These are phyloP conservation scores for Cheilosia vulpina DNA, from an alignment of 2,888 invertebrate genomes.

Conservation along the genomic window DNA sequence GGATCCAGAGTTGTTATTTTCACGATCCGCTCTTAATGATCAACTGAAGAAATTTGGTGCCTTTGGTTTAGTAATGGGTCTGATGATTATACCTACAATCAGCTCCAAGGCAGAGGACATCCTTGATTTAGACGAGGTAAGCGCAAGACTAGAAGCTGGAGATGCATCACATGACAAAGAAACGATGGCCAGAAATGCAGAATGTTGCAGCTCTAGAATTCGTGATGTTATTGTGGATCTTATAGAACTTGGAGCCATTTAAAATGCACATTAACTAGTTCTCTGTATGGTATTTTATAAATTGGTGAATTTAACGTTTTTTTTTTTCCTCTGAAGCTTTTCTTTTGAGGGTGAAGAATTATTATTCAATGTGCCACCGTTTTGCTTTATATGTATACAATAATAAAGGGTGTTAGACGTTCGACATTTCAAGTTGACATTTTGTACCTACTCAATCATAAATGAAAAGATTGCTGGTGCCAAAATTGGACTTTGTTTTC, in stretches of 20 bases:
- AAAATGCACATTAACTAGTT: slow-evolving; percentile 63
- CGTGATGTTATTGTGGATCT: slow-evolving; percentile 79
- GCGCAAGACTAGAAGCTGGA: slow-evolving; percentile 78
- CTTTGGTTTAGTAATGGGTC: slow-evolving; percentile 79
- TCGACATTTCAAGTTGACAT: too few relatives aligned
- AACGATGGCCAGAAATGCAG: neutral
- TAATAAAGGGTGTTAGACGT: too few relatives aligned
- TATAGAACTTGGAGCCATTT: slow-evolving; percentile 77
- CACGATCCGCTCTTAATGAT: slow-evolving; percentile 77
- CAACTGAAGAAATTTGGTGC: slow-evolving; percentile 78
- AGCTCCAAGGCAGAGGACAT: slow-evolving; percentile 79
- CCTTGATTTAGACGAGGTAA: slow-evolving; percentile 79
- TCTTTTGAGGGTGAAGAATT: too few relatives aligned
- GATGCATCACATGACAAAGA: slow-evolving; percentile 40
- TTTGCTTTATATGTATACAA: too few relatives aligned
- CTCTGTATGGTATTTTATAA: neutral
- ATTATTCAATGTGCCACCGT: too few relatives aligned
- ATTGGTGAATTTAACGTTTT: too few relatives aligned
- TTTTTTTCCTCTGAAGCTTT: too few relatives aligned
- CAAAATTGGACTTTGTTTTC: too few relatives aligned
- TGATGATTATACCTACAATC: slow-evolving; percentile 80
- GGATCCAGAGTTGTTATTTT: slow-evolving; percentile 77
- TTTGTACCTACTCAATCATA: too few relatives aligned
- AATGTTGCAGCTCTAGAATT: slow-evolving; percentile 76
- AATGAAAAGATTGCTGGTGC: too few relatives aligned